These are phyloP conservation scores for Coelopa pilipes DNA, from an alignment of 2,888 invertebrate species.

Conservation along the genomic window DNA sequence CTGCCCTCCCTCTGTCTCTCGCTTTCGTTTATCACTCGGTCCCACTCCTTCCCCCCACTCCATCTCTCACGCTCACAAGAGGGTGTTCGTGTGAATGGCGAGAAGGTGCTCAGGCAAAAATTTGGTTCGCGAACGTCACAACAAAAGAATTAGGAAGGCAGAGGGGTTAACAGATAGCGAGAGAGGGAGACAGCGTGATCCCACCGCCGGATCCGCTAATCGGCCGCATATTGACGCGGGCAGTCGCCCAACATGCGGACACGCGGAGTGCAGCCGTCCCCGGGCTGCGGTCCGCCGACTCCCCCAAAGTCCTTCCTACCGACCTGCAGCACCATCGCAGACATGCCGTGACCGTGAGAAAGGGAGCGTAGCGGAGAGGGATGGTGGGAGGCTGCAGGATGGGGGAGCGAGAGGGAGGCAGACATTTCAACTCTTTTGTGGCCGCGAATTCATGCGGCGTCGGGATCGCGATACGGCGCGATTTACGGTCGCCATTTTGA, in stretches of 20 bases:
- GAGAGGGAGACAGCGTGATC: neutral
- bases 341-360: neutral
- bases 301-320: neutral
- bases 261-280: neutral
- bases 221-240: constrained; percentile 24
- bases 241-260: too few relatives aligned
- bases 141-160: neutral
- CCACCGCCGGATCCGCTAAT: constrained; percentile 9
- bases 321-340: neutral
- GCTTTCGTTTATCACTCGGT: too few relatives aligned
- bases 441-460: constrained; percentile 22
- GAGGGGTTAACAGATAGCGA: neutral
- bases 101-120: too few relatives aligned
- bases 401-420: too few relatives aligned
- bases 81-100: too few relatives aligned
- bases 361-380: too few relatives aligned
- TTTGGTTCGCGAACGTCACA: neutral
- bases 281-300: too few relatives aligned
- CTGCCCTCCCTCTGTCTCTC: too few relatives aligned
- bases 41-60: too few relatives aligned
- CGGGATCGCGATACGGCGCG: neutral
- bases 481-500: neutral
- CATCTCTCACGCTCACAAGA: too few relatives aligned
- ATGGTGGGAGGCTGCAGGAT: too few relatives aligned
- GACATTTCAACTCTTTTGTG: constrained; percentile 8